Evolutionary conservation across 1,140 invertebrate genomes (phyloP).

Genomic region (Argopecten irradians): DNA sequence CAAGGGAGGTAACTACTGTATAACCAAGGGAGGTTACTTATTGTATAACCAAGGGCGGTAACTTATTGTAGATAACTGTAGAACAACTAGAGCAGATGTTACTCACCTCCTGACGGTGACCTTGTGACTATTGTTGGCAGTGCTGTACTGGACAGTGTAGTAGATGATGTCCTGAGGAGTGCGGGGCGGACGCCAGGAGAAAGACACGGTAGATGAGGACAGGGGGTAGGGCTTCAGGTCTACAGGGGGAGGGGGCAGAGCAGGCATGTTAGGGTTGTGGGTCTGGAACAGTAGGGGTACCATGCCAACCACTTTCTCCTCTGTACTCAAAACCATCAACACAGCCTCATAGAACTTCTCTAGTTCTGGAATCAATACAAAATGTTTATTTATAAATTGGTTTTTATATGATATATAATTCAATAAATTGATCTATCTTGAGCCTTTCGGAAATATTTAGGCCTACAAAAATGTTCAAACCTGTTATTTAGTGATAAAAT

Average conservation of each 20-base stretch:
- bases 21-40: too few species aligned
- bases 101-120: conserved; percentile 42
- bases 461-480: too few species aligned
- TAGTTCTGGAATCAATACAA: conserved; percentile 28
- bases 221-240: conserved; percentile 20
- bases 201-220: not conserved
- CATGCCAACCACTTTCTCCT: conserved; percentile 19
- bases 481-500: too few species aligned
- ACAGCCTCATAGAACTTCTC: conserved; percentile 43
- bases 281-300: conserved; percentile 34
- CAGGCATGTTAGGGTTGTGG: not conserved
- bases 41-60: not conserved
- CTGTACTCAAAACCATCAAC: conserved; percentile 32
- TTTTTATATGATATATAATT: too few species aligned
- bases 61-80: too few species aligned
- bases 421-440: too few species aligned
- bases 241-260: conserved; percentile 44
- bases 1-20: too few species aligned
- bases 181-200: conserved; percentile 39
- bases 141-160: conserved; percentile 45
- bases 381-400: not conserved
- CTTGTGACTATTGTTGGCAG: conserved; percentile 27
- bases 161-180: conserved; percentile 36
- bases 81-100: not conserved
- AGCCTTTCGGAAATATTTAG: too few species aligned